phyloP scores from a whole-genome alignment of 2,113 vertebrate species.

The Etheostoma cragini region DNA sequence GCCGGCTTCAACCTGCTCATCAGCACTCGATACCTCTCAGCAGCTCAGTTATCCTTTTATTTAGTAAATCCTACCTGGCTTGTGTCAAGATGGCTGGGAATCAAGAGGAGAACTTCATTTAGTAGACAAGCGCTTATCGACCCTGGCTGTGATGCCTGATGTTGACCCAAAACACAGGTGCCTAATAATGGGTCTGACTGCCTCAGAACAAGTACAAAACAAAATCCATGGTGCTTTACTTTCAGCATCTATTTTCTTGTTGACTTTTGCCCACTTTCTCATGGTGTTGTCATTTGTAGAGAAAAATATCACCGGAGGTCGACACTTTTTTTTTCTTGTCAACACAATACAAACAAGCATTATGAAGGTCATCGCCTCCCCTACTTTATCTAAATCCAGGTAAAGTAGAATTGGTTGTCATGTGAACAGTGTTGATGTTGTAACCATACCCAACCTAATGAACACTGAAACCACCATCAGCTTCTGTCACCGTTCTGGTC shows the following conservation, averaged over 20 bases:
- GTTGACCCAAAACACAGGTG: slow-evolving; percentile 3
- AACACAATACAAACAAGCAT: background rate
- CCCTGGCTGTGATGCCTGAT: background rate
- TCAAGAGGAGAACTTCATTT: slow-evolving; percentile 28
- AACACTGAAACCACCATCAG: background rate
- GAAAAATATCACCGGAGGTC: background rate
- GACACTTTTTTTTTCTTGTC: background rate
- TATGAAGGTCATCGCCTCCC: background rate
- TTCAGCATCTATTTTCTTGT: background rate
- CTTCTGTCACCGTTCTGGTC: background rate
- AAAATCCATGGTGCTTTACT: background rate
- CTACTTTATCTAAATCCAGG: background rate
- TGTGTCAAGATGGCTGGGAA: slow-evolving; percentile 31
- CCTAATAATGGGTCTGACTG: background rate
- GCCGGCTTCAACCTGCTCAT: slow-evolving; percentile 27
- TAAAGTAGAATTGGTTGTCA: background rate
- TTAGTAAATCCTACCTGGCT: slow-evolving; percentile 50
- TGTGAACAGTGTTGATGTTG: background rate
- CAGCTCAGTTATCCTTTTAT: slow-evolving; percentile 43
- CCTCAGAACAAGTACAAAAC: background rate
- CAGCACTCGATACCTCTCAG: slow-evolving; percentile 31
- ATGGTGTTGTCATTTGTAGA: background rate
- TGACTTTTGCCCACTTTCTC: background rate
- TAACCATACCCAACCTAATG: background rate
- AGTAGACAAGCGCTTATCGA: slow-evolving; percentile 9